Percentiles rank a stretch among this genome's conserved stretches.
Evolutionary conservation across 2,113 vertebrate genomes (phyloP).

Genomic region (Clarias batrachus): DNA sequence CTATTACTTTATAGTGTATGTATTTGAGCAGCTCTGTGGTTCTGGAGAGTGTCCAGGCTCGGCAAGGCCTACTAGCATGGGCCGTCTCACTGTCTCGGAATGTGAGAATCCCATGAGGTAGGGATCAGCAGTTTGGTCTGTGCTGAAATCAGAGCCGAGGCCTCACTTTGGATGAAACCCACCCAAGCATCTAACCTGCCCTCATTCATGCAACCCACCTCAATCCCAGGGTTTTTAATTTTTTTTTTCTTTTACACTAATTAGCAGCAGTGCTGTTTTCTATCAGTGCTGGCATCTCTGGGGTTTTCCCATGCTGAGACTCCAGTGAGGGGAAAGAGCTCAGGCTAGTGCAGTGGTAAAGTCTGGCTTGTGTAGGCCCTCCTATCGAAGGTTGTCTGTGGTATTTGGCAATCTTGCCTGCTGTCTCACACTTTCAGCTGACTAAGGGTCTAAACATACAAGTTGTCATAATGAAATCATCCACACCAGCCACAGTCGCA

Average conservation of each 20-base stretch:
- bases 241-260: slow-evolving; percentile 29
- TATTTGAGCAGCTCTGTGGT: slow-evolving; percentile 13
- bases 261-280: slow-evolving; percentile 37
- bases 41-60: slow-evolving; percentile 46
- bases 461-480: background rate
- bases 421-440: background rate
- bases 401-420: background rate
- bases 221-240: background rate
- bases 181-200: slow-evolving; percentile 22
- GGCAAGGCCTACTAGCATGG: slow-evolving; percentile 6
- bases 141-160: slow-evolving; percentile 36
- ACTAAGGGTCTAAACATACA: background rate
- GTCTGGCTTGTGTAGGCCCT: slow-evolving; percentile 13
- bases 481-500: background rate
- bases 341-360: background rate
- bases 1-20: slow-evolving; percentile 1
- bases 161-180: slow-evolving; percentile 36
- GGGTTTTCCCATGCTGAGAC: slow-evolving; percentile 12
- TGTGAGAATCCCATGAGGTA: slow-evolving; percentile 31
- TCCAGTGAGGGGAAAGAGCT: background rate
- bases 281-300: slow-evolving; percentile 16
- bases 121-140: slow-evolving; percentile 26
- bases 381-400: background rate
- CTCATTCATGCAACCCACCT: background rate
- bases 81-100: slow-evolving; percentile 47